Evolutionary conservation across 2,888 invertebrate genomes (phyloP), one percentile per base, ranked within the genome.

Genomic region (Auanema freiburgensis): DNA sequence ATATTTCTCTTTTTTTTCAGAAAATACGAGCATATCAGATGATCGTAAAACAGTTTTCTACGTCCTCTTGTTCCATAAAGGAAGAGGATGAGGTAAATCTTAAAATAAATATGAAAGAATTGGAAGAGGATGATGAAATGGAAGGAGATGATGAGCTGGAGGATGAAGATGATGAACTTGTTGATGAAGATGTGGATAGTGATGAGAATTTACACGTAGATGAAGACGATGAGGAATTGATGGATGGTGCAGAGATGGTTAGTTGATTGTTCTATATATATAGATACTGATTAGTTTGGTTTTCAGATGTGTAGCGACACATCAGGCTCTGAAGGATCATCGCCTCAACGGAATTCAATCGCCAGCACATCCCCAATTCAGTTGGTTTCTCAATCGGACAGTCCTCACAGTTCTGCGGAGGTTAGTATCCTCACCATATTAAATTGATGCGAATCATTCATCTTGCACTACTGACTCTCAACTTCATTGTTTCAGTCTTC

Each of bases 141-240:
- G 71, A 67, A 16, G 61, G 63, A 5, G 64, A 54, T 33, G 33
- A 33, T 33, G 33, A 33, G 8, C 33, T 33, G 33, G 33, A 33
- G 8, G 33, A 33, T 33, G 33, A 33, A 14, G 52, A 55, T n/a
- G 67, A 72, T n/a, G 59, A 58, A 12, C 61, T 65, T 11, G 67
- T 67, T 1, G 63, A 63, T 44, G 72, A 67, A 49, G 71, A 66
- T 53, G 42, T 65, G 21, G 55, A 63, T 59, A 60, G 62, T 11
- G 70, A 67, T 41, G 72, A 62, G n/a, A 65, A 64, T 14, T 65
- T 65, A 40, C 65, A 64, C 16, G 70, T 65, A 40, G 67, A 70
- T 14, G 54, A 43, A 10, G 25, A 54, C 42, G 65, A 65, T 21
- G 40, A 54, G 3, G 59, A 51, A 23, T 50, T 44, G 24, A n/a